Conservation (phyloP, 1,140 invertebrate genomes). For the Drosophila ambigua region DNA sequence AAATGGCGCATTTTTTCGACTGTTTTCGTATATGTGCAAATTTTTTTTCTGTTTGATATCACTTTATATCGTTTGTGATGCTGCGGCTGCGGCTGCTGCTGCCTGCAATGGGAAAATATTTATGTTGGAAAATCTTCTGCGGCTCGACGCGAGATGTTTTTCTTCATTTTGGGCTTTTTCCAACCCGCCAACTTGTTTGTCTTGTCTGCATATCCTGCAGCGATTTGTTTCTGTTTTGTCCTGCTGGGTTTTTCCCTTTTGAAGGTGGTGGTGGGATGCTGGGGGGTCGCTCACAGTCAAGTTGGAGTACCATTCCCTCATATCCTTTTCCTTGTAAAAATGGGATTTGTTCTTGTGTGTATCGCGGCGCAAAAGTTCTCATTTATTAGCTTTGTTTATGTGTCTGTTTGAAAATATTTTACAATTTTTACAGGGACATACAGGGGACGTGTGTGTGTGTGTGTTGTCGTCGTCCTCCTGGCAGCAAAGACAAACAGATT, state of each 20-base stretch:
- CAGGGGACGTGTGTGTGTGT: conserved; percentile 27
- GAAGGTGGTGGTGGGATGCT: neutral
- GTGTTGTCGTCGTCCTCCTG: conserved; percentile 49
- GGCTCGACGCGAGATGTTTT: conserved; percentile 58
- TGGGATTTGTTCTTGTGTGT: conserved; percentile 64
- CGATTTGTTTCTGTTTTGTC: conserved; percentile 53
- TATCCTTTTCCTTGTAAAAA: conserved; percentile 66
- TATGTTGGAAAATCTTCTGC: conserved; percentile 77
- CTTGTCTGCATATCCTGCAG: conserved; percentile 81
- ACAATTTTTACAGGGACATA: conserved; percentile 60
- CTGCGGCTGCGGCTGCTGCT: too few relatives aligned
- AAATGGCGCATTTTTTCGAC: conserved; percentile 68
- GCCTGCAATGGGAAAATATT: conserved; percentile 67
- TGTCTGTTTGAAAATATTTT: conserved; percentile 67
- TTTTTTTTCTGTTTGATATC: conserved; percentile 13
- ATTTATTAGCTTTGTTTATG: conserved; percentile 74
- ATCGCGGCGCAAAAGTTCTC: conserved; percentile 70
- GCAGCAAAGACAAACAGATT: conserved; percentile 74
- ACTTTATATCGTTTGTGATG: conserved; percentile 58
- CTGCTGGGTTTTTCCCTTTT: conserved; percentile 36
- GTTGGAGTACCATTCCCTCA: conserved; percentile 20
- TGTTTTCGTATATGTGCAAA: conserved; percentile 24
- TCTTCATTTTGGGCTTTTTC: conserved; percentile 44
- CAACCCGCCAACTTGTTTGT: conserved; percentile 67
- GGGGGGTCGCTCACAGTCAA: neutral